Evolutionary conservation across 2,113 vertebrate genomes (phyloP).

Genomic region (Nipponia nippon): DNA sequence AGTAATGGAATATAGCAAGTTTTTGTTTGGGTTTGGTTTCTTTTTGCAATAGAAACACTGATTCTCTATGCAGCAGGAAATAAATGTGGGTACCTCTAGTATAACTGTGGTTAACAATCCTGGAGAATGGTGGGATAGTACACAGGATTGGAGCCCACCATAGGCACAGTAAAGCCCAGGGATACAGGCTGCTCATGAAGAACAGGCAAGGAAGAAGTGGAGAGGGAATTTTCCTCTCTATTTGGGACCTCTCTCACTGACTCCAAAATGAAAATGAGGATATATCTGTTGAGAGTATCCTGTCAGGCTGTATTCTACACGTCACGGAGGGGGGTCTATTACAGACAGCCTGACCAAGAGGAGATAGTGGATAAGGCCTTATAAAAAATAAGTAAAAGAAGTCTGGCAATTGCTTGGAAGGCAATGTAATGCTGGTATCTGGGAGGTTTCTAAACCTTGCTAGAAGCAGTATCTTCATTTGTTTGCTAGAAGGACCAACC

Average conservation of each 20-base stretch:
- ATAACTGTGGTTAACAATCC: neutral
- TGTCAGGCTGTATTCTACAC: neutral
- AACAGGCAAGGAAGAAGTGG: neutral
- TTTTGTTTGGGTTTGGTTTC: neutral
- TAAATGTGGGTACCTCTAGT: neutral
- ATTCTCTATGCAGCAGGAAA: neutral
- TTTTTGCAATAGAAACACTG: neutral
- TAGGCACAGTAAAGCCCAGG: neutral
- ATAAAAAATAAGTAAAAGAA: neutral
- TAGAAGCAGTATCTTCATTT: neutral
- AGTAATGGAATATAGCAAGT: neutral
- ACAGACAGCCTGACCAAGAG: neutral
- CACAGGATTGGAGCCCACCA: neutral
- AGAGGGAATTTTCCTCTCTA: neutral
- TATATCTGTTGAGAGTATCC: neutral
- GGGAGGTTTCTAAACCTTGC: neutral
- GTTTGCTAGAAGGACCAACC: neutral
- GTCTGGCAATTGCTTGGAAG: neutral
- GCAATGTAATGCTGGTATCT: too few species aligned
- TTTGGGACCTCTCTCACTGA: neutral
- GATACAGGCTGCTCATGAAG: neutral
- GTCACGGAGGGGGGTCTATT: too few species aligned
- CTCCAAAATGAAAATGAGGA: neutral
- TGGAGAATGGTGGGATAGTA: neutral
- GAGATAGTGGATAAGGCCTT: neutral